These are phyloP conservation scores for Danaus plexippus DNA, from an alignment of 1,140 invertebrate genomes.

Conservation along the genomic window DNA sequence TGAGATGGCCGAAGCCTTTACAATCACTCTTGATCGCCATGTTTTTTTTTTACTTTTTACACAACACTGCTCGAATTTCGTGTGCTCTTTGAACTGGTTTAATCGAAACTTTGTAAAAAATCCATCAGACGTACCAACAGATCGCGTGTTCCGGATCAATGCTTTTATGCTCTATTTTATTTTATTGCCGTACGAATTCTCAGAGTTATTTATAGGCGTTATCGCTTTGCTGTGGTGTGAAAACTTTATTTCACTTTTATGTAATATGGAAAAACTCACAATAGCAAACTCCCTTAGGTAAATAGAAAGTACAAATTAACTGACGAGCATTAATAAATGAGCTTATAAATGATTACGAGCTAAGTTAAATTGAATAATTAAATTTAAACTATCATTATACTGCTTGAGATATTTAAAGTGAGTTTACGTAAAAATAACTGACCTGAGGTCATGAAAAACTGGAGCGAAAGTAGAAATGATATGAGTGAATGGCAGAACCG, in stretches of 20 bases:
- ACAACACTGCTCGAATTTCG: constrained; percentile 42
- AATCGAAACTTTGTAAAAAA: constrained; percentile 46
- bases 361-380: too few relatives aligned
- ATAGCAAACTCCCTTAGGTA: neutral
- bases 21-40: constrained; percentile 24
- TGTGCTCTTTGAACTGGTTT: constrained; percentile 62
- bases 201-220: constrained; percentile 20
- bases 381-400: too few relatives aligned
- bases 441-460: constrained; percentile 55
- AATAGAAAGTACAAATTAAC: too few relatives aligned
- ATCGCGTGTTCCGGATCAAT: constrained; percentile 47
- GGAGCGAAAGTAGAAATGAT: constrained; percentile 52
- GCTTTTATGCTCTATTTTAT: constrained; percentile 39
- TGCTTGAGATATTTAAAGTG: too few relatives aligned
- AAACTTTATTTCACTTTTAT: constrained; percentile 1
- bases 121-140: constrained; percentile 35
- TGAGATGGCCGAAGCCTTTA: constrained; percentile 24
- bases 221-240: constrained; percentile 7
- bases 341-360: too few relatives aligned
- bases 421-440: constrained; percentile 4
- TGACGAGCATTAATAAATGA: too few relatives aligned
- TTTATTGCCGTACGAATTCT: constrained; percentile 32
- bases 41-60: constrained; percentile 36
- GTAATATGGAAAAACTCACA: neutral
- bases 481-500: constrained; percentile 54